These are phyloP conservation scores for Subacronicta megacephala DNA, from an alignment of 2,888 invertebrate genomes.

Conservation along the genomic window DNA sequence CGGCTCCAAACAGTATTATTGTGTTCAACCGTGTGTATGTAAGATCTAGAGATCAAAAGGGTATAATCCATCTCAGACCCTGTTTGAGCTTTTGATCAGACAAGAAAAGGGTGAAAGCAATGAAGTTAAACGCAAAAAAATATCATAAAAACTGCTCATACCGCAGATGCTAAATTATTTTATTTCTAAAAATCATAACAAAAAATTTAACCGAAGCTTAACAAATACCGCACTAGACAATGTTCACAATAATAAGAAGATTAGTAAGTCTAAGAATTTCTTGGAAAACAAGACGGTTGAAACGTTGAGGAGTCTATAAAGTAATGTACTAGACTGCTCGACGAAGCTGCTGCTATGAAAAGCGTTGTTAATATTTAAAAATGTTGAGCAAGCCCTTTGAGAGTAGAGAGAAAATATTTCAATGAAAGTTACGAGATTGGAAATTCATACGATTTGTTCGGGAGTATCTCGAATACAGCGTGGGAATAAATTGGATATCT, in stretches of 20 bases:
- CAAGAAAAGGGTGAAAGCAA: not conserved
- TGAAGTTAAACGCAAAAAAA: no score
- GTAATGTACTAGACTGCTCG: conserved; percentile 7
- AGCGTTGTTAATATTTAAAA: conserved; percentile 47
- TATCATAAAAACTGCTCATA: no score
- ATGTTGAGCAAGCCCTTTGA: conserved; percentile 38
- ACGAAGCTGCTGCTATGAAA: conserved; percentile 25
- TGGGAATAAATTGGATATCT: conserved; percentile 42
- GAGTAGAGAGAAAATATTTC: conserved; percentile 43
- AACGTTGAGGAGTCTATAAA: conserved; percentile 16
- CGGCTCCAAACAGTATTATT: no score
- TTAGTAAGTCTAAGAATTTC: conserved; percentile 27
- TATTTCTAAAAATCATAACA: not conserved
- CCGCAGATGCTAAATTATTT: no score
- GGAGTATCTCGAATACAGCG: conserved; percentile 17
- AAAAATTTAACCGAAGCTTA: conserved; percentile 12
- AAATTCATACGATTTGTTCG: conserved; percentile 42
- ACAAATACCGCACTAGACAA: conserved; percentile 11
- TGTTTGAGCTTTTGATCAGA: not conserved
- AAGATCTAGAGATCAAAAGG: no score
- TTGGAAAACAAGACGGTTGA: conserved; percentile 34
- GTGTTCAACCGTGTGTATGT: no score
- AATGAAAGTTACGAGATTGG: conserved; percentile 39
- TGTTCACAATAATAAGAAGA: conserved; percentile 28
- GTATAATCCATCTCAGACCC: not conserved